A percentile compares a stretch with the other conserved stretches of the same genome.
Evolutionary conservation across 2,113 vertebrate genomes (phyloP).

Genomic region (Anhinga rufa): DNA sequence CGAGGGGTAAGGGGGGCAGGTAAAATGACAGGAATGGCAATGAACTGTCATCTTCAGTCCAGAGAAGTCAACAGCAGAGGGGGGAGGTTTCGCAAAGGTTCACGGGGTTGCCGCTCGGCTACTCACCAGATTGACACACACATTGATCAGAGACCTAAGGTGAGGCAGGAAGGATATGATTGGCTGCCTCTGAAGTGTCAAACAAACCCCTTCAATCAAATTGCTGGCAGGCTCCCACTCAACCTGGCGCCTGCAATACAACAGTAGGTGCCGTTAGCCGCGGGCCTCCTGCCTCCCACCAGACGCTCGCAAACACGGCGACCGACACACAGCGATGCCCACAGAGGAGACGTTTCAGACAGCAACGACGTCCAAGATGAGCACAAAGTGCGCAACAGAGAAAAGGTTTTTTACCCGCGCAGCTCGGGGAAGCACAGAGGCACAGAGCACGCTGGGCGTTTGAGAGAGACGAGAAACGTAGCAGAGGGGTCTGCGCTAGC

Average conservation of each 20-base stretch:
- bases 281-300: constrained; percentile 48
- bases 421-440: constrained; percentile 42
- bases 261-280: constrained; percentile 73
- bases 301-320: constrained; percentile 45
- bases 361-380: neutral
- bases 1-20: neutral
- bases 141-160: constrained; percentile 98
- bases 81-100: constrained; percentile 60
- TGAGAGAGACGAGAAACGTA: constrained; percentile 13
- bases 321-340: constrained; percentile 60
- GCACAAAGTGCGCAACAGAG: constrained; percentile 8
- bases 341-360: constrained; percentile 49
- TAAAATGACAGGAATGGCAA: constrained; percentile 38
- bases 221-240: constrained; percentile 99
- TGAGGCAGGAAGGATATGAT: constrained; percentile 99
- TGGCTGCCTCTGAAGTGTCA: constrained; percentile 98
- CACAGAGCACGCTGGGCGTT: neutral
- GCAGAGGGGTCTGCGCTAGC: neutral
- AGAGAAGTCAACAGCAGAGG: constrained; percentile 70
- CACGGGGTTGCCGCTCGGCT: constrained; percentile 56
- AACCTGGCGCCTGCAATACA: constrained; percentile 95
- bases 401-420: neutral
- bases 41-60: constrained; percentile 59
- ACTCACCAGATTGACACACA: constrained; percentile 98
- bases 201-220: constrained; percentile 99